Percentiles rank a stretch among this genome's conserved stretches.
phyloP scores from a whole-genome alignment of 2,888 invertebrate species.

The Ectropis crepuscularia region DNA sequence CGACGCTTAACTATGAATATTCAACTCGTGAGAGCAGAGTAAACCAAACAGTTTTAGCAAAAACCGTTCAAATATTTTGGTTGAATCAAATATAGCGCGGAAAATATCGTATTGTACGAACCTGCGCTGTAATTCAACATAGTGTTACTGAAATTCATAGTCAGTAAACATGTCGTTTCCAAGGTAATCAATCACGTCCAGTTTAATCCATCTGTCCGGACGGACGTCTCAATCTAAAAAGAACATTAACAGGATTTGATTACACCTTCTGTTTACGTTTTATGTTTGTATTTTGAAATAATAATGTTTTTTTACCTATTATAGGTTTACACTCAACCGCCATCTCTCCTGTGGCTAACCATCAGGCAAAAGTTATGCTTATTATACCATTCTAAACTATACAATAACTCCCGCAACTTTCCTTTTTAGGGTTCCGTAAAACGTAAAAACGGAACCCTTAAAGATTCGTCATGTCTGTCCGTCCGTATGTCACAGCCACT shows the following conservation, averaged over 20 bases:
- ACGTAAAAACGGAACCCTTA: too few species aligned
- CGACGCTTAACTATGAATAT: slow-evolving; percentile 55
- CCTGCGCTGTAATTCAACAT: slow-evolving; percentile 2
- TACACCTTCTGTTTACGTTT: neutral
- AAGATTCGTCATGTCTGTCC: too few species aligned
- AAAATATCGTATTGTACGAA: neutral
- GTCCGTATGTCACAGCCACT: too few species aligned
- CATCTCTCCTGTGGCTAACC: too few species aligned
- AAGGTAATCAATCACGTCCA: slow-evolving; percentile 26
- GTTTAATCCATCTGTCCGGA: slow-evolving; percentile 18
- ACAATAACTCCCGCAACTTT: too few species aligned
- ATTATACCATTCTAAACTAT: too few species aligned
- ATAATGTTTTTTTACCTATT: neutral
- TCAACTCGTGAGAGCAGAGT: slow-evolving; percentile 43
- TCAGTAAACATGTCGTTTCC: slow-evolving; percentile 16
- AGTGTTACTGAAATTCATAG: slow-evolving; percentile 7
- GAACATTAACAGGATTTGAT: slow-evolving; percentile 13
- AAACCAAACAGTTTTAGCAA: slow-evolving; percentile 30
- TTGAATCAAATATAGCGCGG: slow-evolving; percentile 3
- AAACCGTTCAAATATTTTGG: slow-evolving; percentile 23
- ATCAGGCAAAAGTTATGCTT: too few species aligned
- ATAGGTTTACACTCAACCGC: too few species aligned
- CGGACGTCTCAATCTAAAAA: slow-evolving; percentile 17
- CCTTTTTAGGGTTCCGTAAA: too few species aligned
- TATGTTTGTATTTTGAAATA: neutral